Evolutionary conservation across 2,113 vertebrate genomes (phyloP).

Genomic region (Lates calcarifer): DNA sequence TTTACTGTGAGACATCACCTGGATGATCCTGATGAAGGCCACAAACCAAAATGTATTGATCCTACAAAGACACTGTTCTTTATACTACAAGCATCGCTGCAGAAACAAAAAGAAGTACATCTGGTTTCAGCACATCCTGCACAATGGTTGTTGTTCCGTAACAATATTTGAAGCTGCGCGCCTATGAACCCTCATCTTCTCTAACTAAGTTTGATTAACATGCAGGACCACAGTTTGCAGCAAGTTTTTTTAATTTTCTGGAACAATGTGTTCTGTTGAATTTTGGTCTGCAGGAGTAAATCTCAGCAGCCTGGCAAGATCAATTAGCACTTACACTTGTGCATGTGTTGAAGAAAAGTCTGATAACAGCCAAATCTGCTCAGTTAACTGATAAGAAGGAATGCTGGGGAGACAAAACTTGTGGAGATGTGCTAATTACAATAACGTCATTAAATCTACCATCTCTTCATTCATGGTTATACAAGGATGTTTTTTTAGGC

Average conservation of each 20-base stretch:
- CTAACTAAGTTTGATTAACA: conserved; percentile 40
- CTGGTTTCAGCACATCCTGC: conserved; percentile 24
- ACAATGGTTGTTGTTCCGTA: neutral
- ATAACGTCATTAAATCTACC: conserved; percentile 40
- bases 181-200: neutral
- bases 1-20: neutral
- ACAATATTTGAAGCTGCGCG: conserved; percentile 3
- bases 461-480: conserved; percentile 3
- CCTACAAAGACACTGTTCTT: neutral
- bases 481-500: neutral
- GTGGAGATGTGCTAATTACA: conserved; percentile 61
- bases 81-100: neutral
- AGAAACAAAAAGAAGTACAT: conserved; percentile 25
- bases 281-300: conserved; percentile 55
- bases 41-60: neutral
- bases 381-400: conserved; percentile 54
- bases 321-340: conserved; percentile 71
- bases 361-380: conserved; percentile 71
- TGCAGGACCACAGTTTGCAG: conserved; percentile 19
- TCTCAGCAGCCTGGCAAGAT: conserved; percentile 60
- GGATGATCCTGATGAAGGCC: neutral
- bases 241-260: conserved; percentile 24
- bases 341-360: conserved; percentile 62
- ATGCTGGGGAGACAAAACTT: conserved; percentile 50
- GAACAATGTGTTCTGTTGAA: conserved; percentile 64